Evolutionary conservation across 2,888 invertebrate genomes (phyloP), one percentile per base, ranked within the genome.

Genomic region (Cecidostiba fungosa): DNA sequence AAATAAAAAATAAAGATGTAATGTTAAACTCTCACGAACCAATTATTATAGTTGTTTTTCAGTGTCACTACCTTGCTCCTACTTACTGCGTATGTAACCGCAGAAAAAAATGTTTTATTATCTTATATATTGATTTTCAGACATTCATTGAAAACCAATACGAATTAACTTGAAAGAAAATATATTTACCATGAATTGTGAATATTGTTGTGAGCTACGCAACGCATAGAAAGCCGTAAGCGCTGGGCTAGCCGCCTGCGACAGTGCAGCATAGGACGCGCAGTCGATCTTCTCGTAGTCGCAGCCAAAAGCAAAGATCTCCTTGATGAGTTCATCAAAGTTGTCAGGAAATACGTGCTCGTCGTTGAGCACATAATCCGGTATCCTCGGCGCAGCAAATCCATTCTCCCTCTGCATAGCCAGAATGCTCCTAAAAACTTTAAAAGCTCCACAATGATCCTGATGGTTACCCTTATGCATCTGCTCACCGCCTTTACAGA

Each of bases 211-310:
- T 50, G 26, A 26, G 29, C 43, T 76, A 16, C 95, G 95, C 72
- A 95, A 92, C 47, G 95, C 94, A 90, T 95, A 95, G 23, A 95
- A 94, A 0, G 95, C 94, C 0, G 96, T 96, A 4, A 96, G 92
- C 0, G 96, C 96, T 0, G 95, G 95, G 0, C 96, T 96, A 0
- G 96, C 95, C 0, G 96, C 92, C 90, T 96, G 96, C 0, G 96
- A 96, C 72, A 96, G 90, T 0, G 95, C 94, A 0, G 96, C 95
- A 89, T 95, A 96, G 70, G 95, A 95, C 47, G 95, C 95, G 86
- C 95, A 94, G 78, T 95, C 95, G 92, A 92, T 91, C 14, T 92
- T 91, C 3, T 90, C 87, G 66, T 91, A 91, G 92, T 94, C 90
- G 93, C 94, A 94, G 32, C 94, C 94, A 87, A 93, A 93, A 66